phyloP scores from a whole-genome alignment of 2,113 vertebrate genomes.

The Cromileptes altivelis region DNA sequence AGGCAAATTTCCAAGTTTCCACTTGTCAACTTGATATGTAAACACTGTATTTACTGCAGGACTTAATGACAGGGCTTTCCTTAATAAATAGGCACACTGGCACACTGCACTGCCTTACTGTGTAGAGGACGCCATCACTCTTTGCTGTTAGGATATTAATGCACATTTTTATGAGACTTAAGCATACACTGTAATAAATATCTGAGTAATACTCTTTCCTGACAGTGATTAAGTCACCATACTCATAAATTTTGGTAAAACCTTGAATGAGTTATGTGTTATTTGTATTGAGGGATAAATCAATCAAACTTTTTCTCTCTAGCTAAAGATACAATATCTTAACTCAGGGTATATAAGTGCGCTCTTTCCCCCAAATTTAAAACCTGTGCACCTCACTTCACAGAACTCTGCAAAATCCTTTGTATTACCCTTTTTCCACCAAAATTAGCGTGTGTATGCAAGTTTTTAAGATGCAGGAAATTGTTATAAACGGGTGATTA shows the following conservation, averaged over 20 bases:
- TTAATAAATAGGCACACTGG: not conserved
- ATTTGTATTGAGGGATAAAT: not conserved
- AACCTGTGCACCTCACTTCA: not conserved
- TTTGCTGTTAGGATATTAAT: not conserved
- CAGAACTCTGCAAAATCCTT: not conserved
- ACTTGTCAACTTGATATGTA: slow-evolving; percentile 4
- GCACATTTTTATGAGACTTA: not conserved
- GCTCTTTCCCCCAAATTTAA: not conserved
- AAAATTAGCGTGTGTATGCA: no score
- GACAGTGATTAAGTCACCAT: not conserved
- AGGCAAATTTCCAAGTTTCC: slow-evolving; percentile 22
- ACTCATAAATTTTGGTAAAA: not conserved
- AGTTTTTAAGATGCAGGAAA: no score
- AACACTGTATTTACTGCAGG: not conserved
- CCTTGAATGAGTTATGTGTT: not conserved
- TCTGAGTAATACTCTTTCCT: not conserved
- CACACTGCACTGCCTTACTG: no score
- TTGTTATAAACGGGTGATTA: no score
- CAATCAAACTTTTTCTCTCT: not conserved
- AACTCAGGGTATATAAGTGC: not conserved
- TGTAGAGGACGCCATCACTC: not conserved
- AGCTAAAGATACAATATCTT: not conserved
- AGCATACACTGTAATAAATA: no score
- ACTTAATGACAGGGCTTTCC: not conserved
- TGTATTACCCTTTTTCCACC: no score